Conservation (phyloP, 2,113 vertebrate species). For the Pelecanoides urinatrix region DNA sequence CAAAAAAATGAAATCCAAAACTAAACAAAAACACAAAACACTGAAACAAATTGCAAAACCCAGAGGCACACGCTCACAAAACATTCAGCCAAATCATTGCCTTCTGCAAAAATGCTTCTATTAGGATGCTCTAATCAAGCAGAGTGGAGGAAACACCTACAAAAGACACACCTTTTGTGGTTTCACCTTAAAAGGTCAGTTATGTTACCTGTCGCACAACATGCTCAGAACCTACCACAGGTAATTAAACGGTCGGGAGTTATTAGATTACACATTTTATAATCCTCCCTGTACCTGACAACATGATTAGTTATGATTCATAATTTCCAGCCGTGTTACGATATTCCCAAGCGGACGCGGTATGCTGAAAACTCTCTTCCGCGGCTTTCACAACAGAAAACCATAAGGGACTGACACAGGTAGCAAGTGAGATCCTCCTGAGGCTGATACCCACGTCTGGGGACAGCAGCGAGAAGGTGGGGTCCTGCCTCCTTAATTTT, state of each 20-base stretch:
- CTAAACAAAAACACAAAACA: constrained; percentile 9
- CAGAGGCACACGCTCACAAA: background rate
- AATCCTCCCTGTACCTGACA: background rate
- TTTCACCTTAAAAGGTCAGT: constrained; percentile 6
- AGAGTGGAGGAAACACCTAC: background rate
- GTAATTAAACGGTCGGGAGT: background rate
- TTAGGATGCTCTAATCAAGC: background rate
- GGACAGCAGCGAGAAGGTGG: background rate
- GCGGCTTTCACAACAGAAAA: background rate
- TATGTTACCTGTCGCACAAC: background rate
- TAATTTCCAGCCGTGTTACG: background rate
- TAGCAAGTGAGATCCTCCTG: background rate
- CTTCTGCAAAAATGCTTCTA: constrained; percentile 20
- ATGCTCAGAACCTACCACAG: background rate
- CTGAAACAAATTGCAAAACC: background rate
- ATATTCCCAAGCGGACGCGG: background rate
- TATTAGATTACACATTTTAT: background rate
- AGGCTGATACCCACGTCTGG: background rate
- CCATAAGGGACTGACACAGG: background rate
- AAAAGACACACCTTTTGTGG: background rate
- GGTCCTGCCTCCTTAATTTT: background rate
- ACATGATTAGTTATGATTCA: background rate
- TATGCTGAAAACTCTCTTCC: background rate
- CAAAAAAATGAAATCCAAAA: background rate
- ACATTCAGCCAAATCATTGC: background rate